Percentiles rank a stretch among this genome's conserved stretches.
phyloP scores from a whole-genome alignment of 2,797 vertebrate genomes.

The Oryzias sinensis region DNA sequence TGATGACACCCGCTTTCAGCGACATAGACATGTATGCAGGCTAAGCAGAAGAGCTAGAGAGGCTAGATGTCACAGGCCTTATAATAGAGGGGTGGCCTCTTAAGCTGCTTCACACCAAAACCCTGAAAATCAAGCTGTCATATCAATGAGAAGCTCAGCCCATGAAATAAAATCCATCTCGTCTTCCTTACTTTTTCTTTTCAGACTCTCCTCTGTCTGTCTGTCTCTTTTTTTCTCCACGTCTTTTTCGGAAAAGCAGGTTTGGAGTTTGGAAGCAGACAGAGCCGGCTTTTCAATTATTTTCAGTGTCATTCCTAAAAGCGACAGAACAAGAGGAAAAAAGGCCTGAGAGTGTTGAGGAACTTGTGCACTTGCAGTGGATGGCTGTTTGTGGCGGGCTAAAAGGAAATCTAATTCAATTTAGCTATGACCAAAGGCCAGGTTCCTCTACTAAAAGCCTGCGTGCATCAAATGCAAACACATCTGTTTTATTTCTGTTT shows the following conservation, averaged over 20 bases:
- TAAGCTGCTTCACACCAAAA: constrained; percentile 70
- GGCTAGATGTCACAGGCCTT: constrained; percentile 71
- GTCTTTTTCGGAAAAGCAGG: constrained; percentile 44
- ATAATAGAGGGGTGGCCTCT: constrained; percentile 73
- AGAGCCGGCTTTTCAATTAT: constrained; percentile 57
- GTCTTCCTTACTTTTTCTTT: constrained; percentile 33
- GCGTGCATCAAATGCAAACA: constrained; percentile 44
- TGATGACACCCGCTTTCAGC: constrained; percentile 29
- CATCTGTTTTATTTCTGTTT: constrained; percentile 16
- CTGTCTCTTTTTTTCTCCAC: constrained; percentile 20
- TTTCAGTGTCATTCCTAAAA: constrained; percentile 51
- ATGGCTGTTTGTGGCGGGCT: constrained; percentile 33
- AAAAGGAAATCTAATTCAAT: constrained; percentile 64
- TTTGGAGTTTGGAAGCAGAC: constrained; percentile 44
- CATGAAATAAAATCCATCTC: constrained; percentile 4
- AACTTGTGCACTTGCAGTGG: constrained; percentile 17
- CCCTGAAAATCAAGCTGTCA: constrained; percentile 77
- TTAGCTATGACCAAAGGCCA: constrained; percentile 45
- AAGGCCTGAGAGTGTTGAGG: constrained; percentile 16
- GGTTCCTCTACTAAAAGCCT: constrained; percentile 44
- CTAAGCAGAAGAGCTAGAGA: constrained; percentile 34
- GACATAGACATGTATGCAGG: constrained; percentile 22
- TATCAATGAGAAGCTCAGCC: constrained; percentile 64
- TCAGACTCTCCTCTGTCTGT: constrained; percentile 33
- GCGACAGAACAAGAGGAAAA: constrained; percentile 32